These are phyloP conservation scores for silkworm (Bombyx mori) DNA, from an alignment of 1,140 invertebrate genomes.

Conservation along the genomic window DNA sequence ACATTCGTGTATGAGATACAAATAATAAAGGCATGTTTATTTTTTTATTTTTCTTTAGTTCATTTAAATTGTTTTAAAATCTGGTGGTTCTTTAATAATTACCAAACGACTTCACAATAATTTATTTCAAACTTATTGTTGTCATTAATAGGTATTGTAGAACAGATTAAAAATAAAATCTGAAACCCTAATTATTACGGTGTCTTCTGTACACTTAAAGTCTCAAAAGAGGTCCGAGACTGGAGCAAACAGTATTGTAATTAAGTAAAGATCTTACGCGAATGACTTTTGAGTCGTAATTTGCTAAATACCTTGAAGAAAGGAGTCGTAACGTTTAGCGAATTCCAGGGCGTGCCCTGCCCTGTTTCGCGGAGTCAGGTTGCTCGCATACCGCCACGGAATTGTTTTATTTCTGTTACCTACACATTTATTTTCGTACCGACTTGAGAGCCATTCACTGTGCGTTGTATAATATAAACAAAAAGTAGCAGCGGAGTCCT, in stretches of 20 bases:
- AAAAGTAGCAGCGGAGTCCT: constrained; percentile 18
- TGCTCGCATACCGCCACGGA: constrained; percentile 27
- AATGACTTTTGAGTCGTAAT: too few relatives aligned
- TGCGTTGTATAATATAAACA: constrained; percentile 19
- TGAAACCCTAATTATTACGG: too few relatives aligned
- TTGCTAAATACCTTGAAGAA: constrained; percentile 10
- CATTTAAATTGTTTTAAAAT: too few relatives aligned
- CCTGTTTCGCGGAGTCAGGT: constrained; percentile 18
- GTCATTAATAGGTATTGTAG: too few relatives aligned
- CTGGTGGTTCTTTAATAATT: too few relatives aligned
- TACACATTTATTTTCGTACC: constrained; percentile 5
- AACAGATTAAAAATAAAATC: too few relatives aligned
- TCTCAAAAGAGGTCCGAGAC: constrained; percentile 16
- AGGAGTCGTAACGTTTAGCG: constrained; percentile 29
- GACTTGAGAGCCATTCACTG: constrained; percentile 20
- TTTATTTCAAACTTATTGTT: too few relatives aligned
- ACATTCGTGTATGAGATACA: background rate
- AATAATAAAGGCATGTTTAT: too few relatives aligned
- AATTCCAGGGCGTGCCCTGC: constrained; percentile 31
- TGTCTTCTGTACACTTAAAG: too few relatives aligned
- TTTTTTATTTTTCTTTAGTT: too few relatives aligned
- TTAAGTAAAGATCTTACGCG: constrained; percentile 13
- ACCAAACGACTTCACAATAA: too few relatives aligned
- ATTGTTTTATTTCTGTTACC: constrained; percentile 25
- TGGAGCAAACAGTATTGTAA: constrained; percentile 31